These are phyloP conservation scores for Antheraea assamensis DNA, from an alignment of 2,888 invertebrate species.

Conservation along the genomic window DNA sequence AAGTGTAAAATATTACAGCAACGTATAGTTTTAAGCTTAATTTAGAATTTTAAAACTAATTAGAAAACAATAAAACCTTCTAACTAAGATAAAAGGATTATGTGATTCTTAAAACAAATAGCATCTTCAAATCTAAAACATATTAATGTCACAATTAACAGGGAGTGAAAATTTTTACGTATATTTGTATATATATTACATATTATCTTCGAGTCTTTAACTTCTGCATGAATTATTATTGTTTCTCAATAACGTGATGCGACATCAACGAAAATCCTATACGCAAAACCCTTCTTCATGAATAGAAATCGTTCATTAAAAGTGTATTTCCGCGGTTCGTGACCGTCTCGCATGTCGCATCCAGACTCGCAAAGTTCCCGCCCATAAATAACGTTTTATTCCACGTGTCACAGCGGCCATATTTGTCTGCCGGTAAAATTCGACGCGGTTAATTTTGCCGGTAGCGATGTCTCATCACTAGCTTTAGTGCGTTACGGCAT, in stretches of 20 bases:
- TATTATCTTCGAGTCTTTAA: not conserved
- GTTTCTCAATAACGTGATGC: constrained; percentile 17
- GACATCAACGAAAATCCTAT: constrained; percentile 44
- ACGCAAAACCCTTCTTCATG: constrained; percentile 67
- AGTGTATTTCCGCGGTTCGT: constrained; percentile 72
- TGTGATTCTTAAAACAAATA: no score
- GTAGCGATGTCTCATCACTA: constrained; percentile 38
- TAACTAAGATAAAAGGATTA: no score
- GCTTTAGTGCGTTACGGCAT: constrained; percentile 49
- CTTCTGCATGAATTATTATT: not conserved
- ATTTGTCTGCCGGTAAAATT: constrained; percentile 62
- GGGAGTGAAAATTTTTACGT: not conserved
- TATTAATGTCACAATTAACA: not conserved
- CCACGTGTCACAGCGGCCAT: constrained; percentile 77
- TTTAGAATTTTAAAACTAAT: no score
- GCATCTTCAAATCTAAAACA: no score
- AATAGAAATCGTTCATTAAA: constrained; percentile 73
- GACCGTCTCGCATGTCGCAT: constrained; percentile 74
- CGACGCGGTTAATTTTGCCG: constrained; percentile 49
- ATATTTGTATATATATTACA: not conserved
- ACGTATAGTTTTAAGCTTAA: no score
- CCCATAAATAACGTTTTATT: constrained; percentile 77
- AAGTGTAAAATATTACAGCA: no score
- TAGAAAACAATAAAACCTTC: no score
- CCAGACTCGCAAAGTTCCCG: constrained; percentile 74